These are phyloP conservation scores for Drosophila equinoxialis DNA, from an alignment of 1,140 invertebrate species.

Conservation along the genomic window DNA sequence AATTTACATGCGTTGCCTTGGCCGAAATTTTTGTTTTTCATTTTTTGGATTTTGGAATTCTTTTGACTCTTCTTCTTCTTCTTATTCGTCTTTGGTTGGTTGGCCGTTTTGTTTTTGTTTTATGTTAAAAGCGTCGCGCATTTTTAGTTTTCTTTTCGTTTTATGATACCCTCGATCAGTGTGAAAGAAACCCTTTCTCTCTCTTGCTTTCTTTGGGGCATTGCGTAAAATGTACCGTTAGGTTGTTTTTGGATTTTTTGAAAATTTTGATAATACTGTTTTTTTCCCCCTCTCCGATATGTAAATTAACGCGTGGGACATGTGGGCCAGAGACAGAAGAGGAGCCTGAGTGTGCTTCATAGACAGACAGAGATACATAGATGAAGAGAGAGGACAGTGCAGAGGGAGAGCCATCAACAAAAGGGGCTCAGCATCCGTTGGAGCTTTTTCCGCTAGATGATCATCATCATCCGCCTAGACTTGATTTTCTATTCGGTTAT, in stretches of 20 bases:
- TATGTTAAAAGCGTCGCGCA: slow-evolving; percentile 74
- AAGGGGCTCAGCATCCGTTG: slow-evolving; percentile 68
- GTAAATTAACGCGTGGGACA: slow-evolving; percentile 77
- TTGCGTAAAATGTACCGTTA: slow-evolving; percentile 77
- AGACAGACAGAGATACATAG: slow-evolving; percentile 14
- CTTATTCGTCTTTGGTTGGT: not conserved
- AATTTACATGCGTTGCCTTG: slow-evolving; percentile 68
- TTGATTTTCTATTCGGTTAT: slow-evolving; percentile 45
- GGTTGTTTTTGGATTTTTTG: slow-evolving; percentile 50
- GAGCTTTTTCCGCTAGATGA: slow-evolving; percentile 61
- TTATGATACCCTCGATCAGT: slow-evolving; percentile 64
- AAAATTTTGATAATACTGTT: not conserved
- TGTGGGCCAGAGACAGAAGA: slow-evolving; percentile 45
- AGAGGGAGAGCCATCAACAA: not conserved
- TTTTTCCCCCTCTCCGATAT: slow-evolving; percentile 44
- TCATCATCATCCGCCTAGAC: slow-evolving; percentile 76
- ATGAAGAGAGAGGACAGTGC: slow-evolving; percentile 21
- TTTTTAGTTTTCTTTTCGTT: slow-evolving; percentile 74
- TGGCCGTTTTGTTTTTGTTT: slow-evolving; percentile 43
- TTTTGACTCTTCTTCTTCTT: slow-evolving; percentile 1
- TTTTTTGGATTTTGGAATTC: slow-evolving; percentile 23
- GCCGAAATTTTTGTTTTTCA: slow-evolving; percentile 1
- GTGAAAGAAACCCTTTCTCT: slow-evolving; percentile 74
- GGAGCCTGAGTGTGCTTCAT: slow-evolving; percentile 28
- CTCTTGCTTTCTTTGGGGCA: slow-evolving; percentile 56